phyloP scores from a whole-genome alignment of 2,113 vertebrate species.

The Rutilus rutilus region DNA sequence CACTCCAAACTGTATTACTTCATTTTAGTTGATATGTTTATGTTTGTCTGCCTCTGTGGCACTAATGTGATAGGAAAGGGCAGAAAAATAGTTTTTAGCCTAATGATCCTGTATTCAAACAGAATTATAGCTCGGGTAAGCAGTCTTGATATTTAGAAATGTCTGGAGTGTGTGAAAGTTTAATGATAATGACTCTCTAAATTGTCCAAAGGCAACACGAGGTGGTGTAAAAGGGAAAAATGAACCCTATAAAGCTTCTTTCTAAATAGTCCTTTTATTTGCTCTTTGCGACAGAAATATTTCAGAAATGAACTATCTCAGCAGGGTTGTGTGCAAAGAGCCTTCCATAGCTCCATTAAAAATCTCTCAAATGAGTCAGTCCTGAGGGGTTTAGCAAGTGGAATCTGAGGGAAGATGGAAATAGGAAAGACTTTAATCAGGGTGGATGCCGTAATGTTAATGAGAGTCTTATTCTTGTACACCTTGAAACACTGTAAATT shows the following conservation, averaged over 20 bases:
- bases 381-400: background rate
- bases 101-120: background rate
- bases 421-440: background rate
- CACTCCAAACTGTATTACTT: conserved; percentile 5
- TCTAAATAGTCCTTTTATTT: conserved; percentile 24
- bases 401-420: conserved; percentile 8
- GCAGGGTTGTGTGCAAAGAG: background rate
- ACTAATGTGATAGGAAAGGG: conserved; percentile 8
- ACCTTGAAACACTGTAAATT: too few species aligned
- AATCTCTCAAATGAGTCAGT: background rate
- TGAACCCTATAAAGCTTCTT: background rate
- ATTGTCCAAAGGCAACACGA: background rate
- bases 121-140: conserved; percentile 20
- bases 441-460: background rate
- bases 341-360: background rate
- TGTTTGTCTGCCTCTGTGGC: conserved; percentile 2
- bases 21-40: conserved; percentile 12
- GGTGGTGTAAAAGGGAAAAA: conserved; percentile 1
- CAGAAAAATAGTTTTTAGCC: background rate
- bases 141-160: conserved; percentile 18
- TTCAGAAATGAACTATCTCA: background rate
- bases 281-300: background rate
- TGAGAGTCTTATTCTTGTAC: too few species aligned
- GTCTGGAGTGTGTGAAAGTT: background rate
- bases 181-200: conserved; percentile 11